A percentile compares a stretch with the other conserved stretches of the same genome.
Evolutionary conservation across 1,140 invertebrate genomes (phyloP).

Genomic region (Rhagoletis zephyria): DNA sequence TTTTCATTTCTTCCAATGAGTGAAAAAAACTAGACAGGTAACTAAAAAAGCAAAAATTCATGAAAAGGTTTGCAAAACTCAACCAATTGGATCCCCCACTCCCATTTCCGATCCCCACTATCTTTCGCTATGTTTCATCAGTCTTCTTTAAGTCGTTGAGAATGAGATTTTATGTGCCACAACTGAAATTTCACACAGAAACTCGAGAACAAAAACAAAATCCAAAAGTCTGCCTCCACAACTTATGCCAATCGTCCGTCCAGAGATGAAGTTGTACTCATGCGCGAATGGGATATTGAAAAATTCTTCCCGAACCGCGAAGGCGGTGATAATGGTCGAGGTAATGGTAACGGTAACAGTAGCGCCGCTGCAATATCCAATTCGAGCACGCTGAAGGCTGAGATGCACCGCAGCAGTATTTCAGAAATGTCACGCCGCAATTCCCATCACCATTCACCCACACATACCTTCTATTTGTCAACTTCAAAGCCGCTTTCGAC

Average conservation of each 20-base stretch:
- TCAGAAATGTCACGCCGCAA: constrained; percentile 58
- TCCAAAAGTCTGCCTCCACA: constrained; percentile 71
- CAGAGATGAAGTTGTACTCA: constrained; percentile 81
- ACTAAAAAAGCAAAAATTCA: neutral
- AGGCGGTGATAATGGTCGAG: neutral
- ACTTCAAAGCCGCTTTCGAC: too few relatives aligned
- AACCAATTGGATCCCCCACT: neutral
- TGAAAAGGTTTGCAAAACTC: constrained; percentile 41
- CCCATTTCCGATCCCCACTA: neutral
- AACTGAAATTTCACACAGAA: constrained; percentile 61
- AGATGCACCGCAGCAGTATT: constrained; percentile 67
- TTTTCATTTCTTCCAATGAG: neutral
- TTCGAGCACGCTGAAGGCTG: constrained; percentile 68
- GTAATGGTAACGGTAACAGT: neutral
- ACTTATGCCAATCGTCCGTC: constrained; percentile 65
- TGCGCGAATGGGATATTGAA: constrained; percentile 88
- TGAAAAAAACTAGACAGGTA: neutral
- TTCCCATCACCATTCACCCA: neutral
- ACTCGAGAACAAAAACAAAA: constrained; percentile 69
- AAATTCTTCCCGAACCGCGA: constrained; percentile 82
- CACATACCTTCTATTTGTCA: neutral
- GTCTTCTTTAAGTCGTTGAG: constrained; percentile 20
- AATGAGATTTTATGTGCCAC: constrained; percentile 53
- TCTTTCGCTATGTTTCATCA: constrained; percentile 13
- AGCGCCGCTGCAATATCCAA: constrained; percentile 60